Evolutionary conservation across 2,888 invertebrate species (phyloP).

Genomic region (Cryptus viduatorius): DNA sequence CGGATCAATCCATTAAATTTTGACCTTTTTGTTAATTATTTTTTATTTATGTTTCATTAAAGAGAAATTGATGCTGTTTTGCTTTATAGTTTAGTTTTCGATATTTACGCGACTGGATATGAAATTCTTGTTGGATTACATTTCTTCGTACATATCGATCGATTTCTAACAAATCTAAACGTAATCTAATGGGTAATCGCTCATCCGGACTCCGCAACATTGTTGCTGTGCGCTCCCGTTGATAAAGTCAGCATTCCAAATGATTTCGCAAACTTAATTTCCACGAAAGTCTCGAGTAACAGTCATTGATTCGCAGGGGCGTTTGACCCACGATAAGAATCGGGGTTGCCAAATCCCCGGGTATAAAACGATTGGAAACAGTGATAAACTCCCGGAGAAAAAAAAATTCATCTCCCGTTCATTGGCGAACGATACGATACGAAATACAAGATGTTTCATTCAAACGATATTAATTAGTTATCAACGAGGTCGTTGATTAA

Average conservation of each 20-base stretch:
- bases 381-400: neutral
- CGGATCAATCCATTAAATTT: neutral
- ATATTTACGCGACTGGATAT: too few species aligned
- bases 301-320: conserved; percentile 26
- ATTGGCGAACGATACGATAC: conserved; percentile 25
- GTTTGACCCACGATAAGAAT: conserved; percentile 53
- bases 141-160: too few species aligned
- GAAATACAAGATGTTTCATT: conserved; percentile 43
- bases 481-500: conserved; percentile 62
- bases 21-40: neutral
- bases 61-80: too few species aligned
- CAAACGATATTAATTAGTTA: conserved; percentile 60
- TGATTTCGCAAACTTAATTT: conserved; percentile 39
- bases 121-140: too few species aligned
- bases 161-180: neutral
- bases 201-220: conserved; percentile 20
- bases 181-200: neutral
- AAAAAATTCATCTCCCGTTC: neutral
- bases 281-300: neutral
- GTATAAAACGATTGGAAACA: neutral
- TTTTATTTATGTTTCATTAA: too few species aligned
- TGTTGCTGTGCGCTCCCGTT: conserved; percentile 16
- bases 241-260: conserved; percentile 4
- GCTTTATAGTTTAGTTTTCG: too few species aligned
- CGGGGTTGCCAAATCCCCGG: conserved; percentile 49